These are phyloP conservation scores for Nectonema munidae DNA, from an alignment of 2,888 invertebrate genomes.

Conservation along the genomic window DNA sequence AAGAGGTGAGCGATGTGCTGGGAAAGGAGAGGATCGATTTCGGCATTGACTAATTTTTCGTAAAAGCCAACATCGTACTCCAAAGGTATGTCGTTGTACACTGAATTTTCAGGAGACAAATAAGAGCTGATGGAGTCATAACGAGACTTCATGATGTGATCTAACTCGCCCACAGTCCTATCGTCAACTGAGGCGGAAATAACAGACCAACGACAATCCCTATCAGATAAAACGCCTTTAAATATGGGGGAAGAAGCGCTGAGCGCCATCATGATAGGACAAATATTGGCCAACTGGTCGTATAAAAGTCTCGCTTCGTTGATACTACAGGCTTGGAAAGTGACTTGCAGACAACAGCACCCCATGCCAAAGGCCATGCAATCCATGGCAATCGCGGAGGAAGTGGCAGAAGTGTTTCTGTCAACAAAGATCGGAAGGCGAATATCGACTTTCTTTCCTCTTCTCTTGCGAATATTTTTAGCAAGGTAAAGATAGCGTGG, in stretches of 20 bases:
- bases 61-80: constrained; percentile 51
- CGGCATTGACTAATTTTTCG: constrained; percentile 43
- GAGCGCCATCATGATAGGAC: constrained; percentile 84
- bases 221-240: constrained; percentile 64
- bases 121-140: constrained; percentile 94
- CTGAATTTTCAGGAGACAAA: constrained; percentile 44
- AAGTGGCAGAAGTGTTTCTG: constrained; percentile 42
- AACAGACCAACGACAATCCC: constrained; percentile 88
- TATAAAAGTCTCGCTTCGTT: constrained; percentile 71
- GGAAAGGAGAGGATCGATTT: constrained; percentile 63
- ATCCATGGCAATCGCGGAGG: constrained; percentile 35
- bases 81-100: constrained; percentile 65
- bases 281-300: constrained; percentile 75
- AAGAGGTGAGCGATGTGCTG: constrained; percentile 89
- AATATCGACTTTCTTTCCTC: constrained; percentile 75
- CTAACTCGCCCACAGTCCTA: constrained; percentile 60
- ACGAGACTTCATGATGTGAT: constrained; percentile 54
- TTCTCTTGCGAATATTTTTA: constrained; percentile 52
- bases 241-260: constrained; percentile 82
- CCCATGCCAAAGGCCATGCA: constrained; percentile 99
- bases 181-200: constrained; percentile 83
- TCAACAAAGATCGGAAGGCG: constrained; percentile 72
- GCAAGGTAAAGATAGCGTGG: constrained; percentile 52
- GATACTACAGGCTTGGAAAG: constrained; percentile 77
- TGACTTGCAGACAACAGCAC: constrained; percentile 57